Evolutionary conservation across 2,888 invertebrate species (phyloP), one percentile per base, ranked within the genome.

Genomic region (Archips xylosteana): DNA sequence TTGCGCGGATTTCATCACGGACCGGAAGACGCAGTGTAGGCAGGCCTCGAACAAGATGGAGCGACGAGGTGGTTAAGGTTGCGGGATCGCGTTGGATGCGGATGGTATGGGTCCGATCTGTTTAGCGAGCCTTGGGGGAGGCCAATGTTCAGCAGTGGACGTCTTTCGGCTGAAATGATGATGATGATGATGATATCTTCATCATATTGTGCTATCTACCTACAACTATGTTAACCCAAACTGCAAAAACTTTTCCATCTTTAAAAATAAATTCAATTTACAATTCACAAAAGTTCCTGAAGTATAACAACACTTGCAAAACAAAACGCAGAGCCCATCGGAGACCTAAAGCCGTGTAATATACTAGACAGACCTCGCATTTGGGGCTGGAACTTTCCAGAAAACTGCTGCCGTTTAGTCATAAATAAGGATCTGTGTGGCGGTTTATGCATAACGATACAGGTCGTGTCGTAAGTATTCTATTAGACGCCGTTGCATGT

Each of bases 351-450:
- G 54, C 70, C 70, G 42, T 23, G 63, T 63, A 57, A 57, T 70
- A 63, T 54, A 70, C 62, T 32, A 42, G 32, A 42, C 70, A 42
- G 34, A 32, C 70, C 64, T 49, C 34, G 70, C 34, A 59, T 68
- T 68, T 57, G 45, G 15, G 67, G 59, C 34, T 45, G 51, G 45
- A 70, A 70, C 63, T 70, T 70, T 63, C 45, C 63, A 63, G 70
- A 70, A 70, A 70, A 70, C 63, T 70, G 63, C 57, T 15, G 49
- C 54, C 70, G 54, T 70, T 70, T 70, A 70, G 63, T 63, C 70
- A 63, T 70, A 70, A 70, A 71, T 60, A 71, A 71, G 64, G 64
- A 71, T 71, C 64, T 71, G 39, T n/a, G 59, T 8, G n/a, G 39
- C n/a, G 42, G 47, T 15, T 59, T 71, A 65, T 36, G 63, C 70